Conservation (phyloP, 2,888 invertebrate species). For the Euzophera pinguis region DNA sequence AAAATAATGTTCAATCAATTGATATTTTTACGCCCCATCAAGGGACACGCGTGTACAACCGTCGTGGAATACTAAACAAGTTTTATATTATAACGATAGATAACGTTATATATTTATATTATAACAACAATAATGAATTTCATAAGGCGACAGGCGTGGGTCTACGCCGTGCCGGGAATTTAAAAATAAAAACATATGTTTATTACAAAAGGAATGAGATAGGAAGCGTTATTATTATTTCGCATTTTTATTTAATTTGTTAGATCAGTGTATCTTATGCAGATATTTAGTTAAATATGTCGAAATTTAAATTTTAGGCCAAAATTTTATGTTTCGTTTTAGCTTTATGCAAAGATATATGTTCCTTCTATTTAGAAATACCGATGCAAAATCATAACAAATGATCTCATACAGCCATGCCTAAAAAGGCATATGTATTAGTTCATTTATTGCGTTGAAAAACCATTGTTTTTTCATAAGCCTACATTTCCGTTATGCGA, state of each 20-base stretch:
- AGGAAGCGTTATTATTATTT: neutral
- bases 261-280: too few relatives aligned
- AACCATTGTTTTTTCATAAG: too few relatives aligned
- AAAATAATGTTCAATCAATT: neutral
- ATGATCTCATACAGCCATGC: too few relatives aligned
- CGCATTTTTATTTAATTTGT: neutral
- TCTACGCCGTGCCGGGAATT: constrained; percentile 14
- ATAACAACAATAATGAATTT: constrained; percentile 18
- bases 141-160: neutral
- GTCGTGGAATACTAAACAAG: constrained; percentile 6
- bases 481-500: too few relatives aligned
- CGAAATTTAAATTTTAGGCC: too few relatives aligned
- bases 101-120: constrained; percentile 15
- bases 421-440: too few relatives aligned
- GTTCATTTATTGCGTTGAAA: too few relatives aligned
- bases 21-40: constrained; percentile 7
- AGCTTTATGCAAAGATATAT: too few relatives aligned
- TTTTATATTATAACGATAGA: neutral
- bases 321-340: too few relatives aligned
- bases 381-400: too few relatives aligned
- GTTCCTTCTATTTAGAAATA: too few relatives aligned
- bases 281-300: too few relatives aligned
- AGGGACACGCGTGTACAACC: neutral
- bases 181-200: neutral
- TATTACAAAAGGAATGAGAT: neutral